Conservation (phyloP, 1,140 invertebrate genomes). For the Chymomyza costata region DNA sequence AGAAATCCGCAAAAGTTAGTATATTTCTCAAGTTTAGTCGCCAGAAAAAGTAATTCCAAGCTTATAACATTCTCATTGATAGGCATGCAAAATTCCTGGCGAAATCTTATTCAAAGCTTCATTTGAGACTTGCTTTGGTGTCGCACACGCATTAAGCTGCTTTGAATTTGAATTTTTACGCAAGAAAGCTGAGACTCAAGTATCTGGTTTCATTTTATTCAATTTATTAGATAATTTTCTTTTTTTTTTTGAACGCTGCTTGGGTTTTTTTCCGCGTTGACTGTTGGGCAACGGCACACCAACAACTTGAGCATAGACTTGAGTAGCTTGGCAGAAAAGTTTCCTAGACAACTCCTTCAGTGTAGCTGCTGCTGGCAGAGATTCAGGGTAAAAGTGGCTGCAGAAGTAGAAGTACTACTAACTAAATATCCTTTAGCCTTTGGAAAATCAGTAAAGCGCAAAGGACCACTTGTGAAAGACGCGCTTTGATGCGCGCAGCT, state of each 20-base stretch:
- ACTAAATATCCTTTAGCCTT: slow-evolving; percentile 70
- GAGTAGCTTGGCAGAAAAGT: slow-evolving; percentile 68
- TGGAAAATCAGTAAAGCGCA: slow-evolving; percentile 64
- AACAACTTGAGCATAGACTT: slow-evolving; percentile 65
- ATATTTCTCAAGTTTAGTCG: no score
- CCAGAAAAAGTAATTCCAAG: no score
- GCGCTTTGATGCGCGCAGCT: slow-evolving; percentile 71
- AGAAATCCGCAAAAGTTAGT: no score
- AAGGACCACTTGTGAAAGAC: slow-evolving; percentile 73
- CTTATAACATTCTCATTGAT: no score
- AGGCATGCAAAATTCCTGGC: no score
- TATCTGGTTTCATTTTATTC: slow-evolving; percentile 56
- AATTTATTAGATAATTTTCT: slow-evolving; percentile 28
- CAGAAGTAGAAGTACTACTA: slow-evolving; percentile 50
- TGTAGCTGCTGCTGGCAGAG: slow-evolving; percentile 26
- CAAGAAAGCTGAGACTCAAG: slow-evolving; percentile 41
- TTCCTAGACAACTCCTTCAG: slow-evolving; percentile 74
- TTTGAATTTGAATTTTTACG: no score
- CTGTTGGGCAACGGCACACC: no score
- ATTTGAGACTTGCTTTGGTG: no score
- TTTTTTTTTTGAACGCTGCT: slow-evolving; percentile 7
- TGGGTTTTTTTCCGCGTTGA: no score
- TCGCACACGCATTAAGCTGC: no score
- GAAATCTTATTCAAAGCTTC: no score
- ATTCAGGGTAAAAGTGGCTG: neutral